Percentiles rank a stretch among this genome's conserved stretches.
Evolutionary conservation across 1,140 invertebrate genomes (phyloP).

Genomic region (Drosophila lacertosa): DNA sequence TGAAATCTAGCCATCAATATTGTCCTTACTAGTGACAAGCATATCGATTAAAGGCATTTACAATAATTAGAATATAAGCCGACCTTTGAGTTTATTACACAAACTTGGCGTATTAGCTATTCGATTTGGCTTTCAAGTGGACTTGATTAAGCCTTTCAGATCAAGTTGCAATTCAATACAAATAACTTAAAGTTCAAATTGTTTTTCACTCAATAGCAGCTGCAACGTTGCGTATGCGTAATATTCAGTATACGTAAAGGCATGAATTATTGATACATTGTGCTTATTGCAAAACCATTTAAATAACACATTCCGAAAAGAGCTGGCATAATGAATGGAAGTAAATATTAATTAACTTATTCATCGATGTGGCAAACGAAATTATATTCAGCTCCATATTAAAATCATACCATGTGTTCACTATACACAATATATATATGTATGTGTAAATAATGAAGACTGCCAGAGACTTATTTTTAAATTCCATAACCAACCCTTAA

Average conservation of each 20-base stretch:
- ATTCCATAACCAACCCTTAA: conserved; percentile 6
- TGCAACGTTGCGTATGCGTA: conserved; percentile 17
- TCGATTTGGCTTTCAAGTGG: not conserved
- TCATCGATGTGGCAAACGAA: not conserved
- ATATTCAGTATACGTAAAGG: conserved; percentile 12
- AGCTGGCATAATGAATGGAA: conserved; percentile 1
- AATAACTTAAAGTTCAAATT: not conserved
- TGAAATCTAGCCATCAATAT: not conserved
- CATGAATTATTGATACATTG: not conserved
- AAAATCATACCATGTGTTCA: no score
- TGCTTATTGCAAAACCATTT: not conserved
- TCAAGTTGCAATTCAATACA: not conserved
- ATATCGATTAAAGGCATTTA: conserved; percentile 18
- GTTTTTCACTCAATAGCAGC: not conserved
- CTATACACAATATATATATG: no score
- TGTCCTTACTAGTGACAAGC: not conserved
- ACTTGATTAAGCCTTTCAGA: not conserved
- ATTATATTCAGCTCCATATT: not conserved
- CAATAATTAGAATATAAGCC: conserved; percentile 17
- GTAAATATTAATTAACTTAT: conserved; percentile 16
- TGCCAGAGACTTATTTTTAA: conserved; percentile 10
- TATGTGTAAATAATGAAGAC: no score
- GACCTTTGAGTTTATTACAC: not conserved
- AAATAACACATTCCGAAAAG: not conserved
- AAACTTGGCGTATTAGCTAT: not conserved